Percentiles rank a stretch among this genome's conserved stretches.
These are phyloP conservation scores for Ceratoteleas bidentatus DNA, from an alignment of 1,140 invertebrate genomes.

Conservation along the genomic window DNA sequence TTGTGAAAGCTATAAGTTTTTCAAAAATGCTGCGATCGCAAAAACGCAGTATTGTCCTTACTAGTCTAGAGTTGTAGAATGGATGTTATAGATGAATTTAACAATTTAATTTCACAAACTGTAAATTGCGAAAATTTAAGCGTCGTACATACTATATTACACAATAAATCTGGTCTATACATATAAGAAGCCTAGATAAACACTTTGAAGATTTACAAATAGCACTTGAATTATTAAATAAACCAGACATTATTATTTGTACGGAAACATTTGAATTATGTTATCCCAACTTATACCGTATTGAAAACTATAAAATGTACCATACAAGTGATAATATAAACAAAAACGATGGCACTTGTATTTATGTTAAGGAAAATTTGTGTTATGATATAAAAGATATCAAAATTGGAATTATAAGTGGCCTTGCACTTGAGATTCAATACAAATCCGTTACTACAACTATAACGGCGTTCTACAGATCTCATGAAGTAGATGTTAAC, in stretches of 20 bases:
- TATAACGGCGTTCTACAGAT: not conserved
- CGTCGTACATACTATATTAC: not conserved
- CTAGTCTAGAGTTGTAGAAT: not conserved
- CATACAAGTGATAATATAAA: not conserved
- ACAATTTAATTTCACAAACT: not conserved
- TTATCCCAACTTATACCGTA: not conserved
- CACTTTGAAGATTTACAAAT: not conserved
- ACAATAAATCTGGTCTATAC: not conserved
- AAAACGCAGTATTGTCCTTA: not conserved
- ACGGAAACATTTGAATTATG: not conserved
- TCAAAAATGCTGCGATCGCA: not conserved
- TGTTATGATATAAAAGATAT: no score
- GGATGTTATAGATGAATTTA: not conserved
- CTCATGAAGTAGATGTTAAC: not conserved
- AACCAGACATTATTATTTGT: not conserved
- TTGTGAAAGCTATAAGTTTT: constrained; percentile 3
- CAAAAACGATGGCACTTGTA: not conserved
- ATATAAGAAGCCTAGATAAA: not conserved
- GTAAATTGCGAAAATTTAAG: not conserved
- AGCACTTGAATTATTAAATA: not conserved
- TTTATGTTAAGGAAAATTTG: not conserved
- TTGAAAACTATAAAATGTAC: not conserved
- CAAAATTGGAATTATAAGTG: no score
- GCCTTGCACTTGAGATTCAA: not conserved
- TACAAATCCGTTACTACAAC: not conserved